Evolutionary conservation across 2,797 vertebrate genomes (phyloP).

Genomic region (Pipistrellus pygmaeus): DNA sequence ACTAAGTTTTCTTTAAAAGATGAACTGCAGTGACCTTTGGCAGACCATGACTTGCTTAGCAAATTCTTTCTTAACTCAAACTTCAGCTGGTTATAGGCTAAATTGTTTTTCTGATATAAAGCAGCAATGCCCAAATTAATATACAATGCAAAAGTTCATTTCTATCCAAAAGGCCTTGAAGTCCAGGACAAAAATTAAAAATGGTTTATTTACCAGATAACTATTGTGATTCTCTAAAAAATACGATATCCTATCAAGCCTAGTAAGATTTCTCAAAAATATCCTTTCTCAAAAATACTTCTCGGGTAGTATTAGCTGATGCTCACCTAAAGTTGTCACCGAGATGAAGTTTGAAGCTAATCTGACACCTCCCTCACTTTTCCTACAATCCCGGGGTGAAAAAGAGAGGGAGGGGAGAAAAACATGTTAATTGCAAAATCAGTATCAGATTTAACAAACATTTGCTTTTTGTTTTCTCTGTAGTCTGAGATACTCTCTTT

Average conservation of each 20-base stretch:
- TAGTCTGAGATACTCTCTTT: not conserved
- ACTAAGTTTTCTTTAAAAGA: slow-evolving; percentile 29
- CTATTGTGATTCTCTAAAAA: slow-evolving; percentile 33
- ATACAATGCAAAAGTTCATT: not conserved
- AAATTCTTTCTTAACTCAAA: slow-evolving; percentile 54
- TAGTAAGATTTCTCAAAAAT: slow-evolving; percentile 63
- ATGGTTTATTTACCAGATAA: slow-evolving; percentile 8
- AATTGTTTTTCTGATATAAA: not conserved
- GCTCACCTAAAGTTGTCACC: slow-evolving; percentile 15
- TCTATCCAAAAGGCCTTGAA: slow-evolving; percentile 35
- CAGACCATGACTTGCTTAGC: slow-evolving; percentile 26
- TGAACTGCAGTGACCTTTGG: slow-evolving; percentile 22
- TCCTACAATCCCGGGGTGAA: slow-evolving; percentile 37
- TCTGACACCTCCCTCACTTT: slow-evolving; percentile 22
- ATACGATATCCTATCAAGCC: not conserved
- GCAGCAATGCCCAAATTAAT: not conserved
- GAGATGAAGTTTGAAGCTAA: slow-evolving; percentile 4
- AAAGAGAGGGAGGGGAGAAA: not conserved
- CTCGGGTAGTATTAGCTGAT: slow-evolving; percentile 29
- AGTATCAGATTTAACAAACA: not conserved
- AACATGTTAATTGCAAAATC: slow-evolving; percentile 22
- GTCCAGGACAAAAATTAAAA: slow-evolving; percentile 40
- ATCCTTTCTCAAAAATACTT: slow-evolving; percentile 35
- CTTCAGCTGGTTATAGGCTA: not conserved
- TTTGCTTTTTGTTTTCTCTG: slow-evolving; percentile 36